A percentile compares a stretch with the other conserved stretches of the same genome.
Evolutionary conservation across 1,140 invertebrate species (phyloP).

Genomic region (Lepeophtheirus salmonis): DNA sequence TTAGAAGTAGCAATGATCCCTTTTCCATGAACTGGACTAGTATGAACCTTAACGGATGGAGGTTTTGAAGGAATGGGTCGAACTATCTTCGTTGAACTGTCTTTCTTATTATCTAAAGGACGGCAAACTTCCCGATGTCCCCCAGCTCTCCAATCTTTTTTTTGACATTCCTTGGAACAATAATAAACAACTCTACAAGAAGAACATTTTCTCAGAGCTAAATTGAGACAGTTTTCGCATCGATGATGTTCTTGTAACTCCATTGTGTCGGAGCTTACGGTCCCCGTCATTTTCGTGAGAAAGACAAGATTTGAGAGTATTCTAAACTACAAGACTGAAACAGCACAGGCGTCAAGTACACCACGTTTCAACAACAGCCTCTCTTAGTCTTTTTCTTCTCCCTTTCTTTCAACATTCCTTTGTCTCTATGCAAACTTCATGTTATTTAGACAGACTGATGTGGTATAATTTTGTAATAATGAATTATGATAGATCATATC

Average conservation of each 20-base stretch:
- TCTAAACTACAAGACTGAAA: too few relatives aligned
- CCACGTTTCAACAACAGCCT: too few relatives aligned
- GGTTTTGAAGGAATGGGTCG: neutral
- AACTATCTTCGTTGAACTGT: neutral
- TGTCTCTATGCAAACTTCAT: too few relatives aligned
- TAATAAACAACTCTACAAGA: neutral
- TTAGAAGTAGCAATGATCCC: neutral
- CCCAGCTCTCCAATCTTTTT: neutral
- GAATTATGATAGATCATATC: too few relatives aligned
- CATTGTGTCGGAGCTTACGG: too few relatives aligned
- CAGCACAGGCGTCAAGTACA: too few relatives aligned
- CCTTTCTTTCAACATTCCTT: too few relatives aligned
- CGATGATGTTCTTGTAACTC: neutral
- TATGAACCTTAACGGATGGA: neutral
- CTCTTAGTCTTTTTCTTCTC: too few relatives aligned
- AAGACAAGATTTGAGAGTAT: too few relatives aligned
- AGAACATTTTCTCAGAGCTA: neutral
- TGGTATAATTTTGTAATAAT: too few relatives aligned
- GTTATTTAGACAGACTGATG: too few relatives aligned
- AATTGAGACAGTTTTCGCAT: neutral
- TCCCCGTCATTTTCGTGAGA: too few relatives aligned
- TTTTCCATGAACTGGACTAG: neutral
- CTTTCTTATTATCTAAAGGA: neutral
- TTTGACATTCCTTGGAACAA: neutral
- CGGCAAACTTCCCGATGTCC: neutral